These are phyloP conservation scores for Phragmatobia fuliginosa DNA, from an alignment of 2,888 invertebrate species.

Conservation along the genomic window DNA sequence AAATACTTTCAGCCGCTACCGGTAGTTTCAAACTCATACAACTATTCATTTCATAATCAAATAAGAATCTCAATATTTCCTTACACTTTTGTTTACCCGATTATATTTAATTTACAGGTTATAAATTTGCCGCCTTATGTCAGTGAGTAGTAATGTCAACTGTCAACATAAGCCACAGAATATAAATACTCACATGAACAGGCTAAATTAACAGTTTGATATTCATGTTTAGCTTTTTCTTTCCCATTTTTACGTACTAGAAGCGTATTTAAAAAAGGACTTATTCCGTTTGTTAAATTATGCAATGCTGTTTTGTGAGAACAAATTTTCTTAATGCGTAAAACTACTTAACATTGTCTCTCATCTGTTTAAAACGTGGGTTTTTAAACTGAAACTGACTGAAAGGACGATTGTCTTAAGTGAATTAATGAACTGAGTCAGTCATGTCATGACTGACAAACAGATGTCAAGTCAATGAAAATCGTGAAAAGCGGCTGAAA, in stretches of 20 bases:
- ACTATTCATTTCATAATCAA: constrained; percentile 36
- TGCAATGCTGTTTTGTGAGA: no score
- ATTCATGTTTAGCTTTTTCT: no score
- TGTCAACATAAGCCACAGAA: not conserved
- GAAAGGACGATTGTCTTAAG: not conserved
- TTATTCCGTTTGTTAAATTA: no score
- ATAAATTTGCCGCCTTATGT: not conserved
- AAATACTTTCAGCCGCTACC: constrained; percentile 53
- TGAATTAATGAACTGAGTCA: not conserved
- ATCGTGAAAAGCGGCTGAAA: constrained; percentile 31
- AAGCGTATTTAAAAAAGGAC: no score
- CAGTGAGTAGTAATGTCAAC: not conserved
- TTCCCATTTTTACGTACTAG: no score
- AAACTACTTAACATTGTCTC: no score
- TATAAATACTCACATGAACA: no score
- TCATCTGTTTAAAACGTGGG: not conserved
- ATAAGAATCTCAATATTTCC: no score
- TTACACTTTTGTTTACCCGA: no score
- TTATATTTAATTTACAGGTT: not conserved
- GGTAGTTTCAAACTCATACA: constrained; percentile 52
- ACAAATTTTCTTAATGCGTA: no score
- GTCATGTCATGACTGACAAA: no score
- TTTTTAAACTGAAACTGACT: not conserved
- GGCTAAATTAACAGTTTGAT: no score
- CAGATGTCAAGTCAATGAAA: constrained; percentile 11